phyloP scores from a whole-genome alignment of 2,113 vertebrate genomes.

The Pygoscelis adeliae region DNA sequence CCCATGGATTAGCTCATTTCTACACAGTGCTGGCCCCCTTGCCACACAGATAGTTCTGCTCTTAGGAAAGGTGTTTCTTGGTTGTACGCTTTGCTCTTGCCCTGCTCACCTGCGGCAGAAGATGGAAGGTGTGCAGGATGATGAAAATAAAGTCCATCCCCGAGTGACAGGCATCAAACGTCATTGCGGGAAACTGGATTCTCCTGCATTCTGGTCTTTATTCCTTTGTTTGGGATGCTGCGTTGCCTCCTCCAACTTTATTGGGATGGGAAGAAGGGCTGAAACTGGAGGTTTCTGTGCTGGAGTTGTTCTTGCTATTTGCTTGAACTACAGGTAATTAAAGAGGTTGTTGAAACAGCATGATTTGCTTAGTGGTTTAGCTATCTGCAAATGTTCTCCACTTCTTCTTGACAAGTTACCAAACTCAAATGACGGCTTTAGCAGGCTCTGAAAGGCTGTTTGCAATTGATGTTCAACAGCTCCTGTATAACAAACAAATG shows the following conservation, averaged over 20 bases:
- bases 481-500: background rate
- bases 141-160: background rate
- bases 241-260: background rate
- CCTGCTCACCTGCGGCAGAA: background rate
- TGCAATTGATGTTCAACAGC: background rate
- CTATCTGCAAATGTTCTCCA: background rate
- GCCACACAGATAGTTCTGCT: background rate
- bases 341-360: background rate
- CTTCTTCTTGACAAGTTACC: background rate
- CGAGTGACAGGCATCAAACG: fast-evolving
- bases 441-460: background rate
- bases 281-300: background rate
- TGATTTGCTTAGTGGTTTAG: background rate
- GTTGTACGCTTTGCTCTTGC: background rate
- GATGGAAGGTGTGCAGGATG: background rate
- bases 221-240: background rate
- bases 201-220: background rate
- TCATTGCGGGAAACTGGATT: fast-evolving
- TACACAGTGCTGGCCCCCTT: background rate
- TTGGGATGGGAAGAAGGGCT: background rate
- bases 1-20: fast-evolving
- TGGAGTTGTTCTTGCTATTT: background rate
- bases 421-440: background rate
- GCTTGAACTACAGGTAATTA: background rate
- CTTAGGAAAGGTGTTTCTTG: background rate